Percentiles rank a stretch among this genome's conserved stretches.
phyloP scores from a whole-genome alignment of 2,888 invertebrate genomes.

The Aphrophora alni region DNA sequence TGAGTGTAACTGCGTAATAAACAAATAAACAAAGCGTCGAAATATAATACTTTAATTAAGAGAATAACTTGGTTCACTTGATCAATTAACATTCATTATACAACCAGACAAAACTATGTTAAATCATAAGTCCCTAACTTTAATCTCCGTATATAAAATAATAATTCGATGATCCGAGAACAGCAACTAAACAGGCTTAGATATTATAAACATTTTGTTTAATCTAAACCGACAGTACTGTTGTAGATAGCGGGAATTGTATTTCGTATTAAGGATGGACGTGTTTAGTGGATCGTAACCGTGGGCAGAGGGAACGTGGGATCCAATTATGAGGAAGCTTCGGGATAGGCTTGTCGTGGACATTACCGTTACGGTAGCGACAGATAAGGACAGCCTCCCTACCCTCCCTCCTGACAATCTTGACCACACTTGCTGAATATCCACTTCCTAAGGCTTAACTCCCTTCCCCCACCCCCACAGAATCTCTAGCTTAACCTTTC shows the following conservation, averaged over 20 bases:
- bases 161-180: too few species aligned
- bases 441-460: neutral
- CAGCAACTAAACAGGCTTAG: neutral
- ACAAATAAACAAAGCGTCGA: too few species aligned
- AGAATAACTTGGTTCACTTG: too few species aligned
- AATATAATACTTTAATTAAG: too few species aligned
- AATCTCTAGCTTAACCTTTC: neutral
- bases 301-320: neutral
- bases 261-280: neutral
- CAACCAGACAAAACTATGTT: too few species aligned
- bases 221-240: neutral
- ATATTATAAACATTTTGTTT: neutral
- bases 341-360: neutral
- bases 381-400: neutral
- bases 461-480: neutral
- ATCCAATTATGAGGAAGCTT: neutral
- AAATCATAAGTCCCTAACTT: too few species aligned
- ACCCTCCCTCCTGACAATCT: neutral
- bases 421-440: neutral
- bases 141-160: too few species aligned
- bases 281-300: conserved; percentile 2
- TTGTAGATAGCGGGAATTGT: neutral
- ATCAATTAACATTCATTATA: too few species aligned
- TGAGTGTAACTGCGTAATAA: too few species aligned
- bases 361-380: conserved; percentile 2